A percentile compares a stretch with the other conserved stretches of the same genome.
phyloP scores from a whole-genome alignment of 1,140 invertebrate species.

The Lamellibrachia luymesi region DNA sequence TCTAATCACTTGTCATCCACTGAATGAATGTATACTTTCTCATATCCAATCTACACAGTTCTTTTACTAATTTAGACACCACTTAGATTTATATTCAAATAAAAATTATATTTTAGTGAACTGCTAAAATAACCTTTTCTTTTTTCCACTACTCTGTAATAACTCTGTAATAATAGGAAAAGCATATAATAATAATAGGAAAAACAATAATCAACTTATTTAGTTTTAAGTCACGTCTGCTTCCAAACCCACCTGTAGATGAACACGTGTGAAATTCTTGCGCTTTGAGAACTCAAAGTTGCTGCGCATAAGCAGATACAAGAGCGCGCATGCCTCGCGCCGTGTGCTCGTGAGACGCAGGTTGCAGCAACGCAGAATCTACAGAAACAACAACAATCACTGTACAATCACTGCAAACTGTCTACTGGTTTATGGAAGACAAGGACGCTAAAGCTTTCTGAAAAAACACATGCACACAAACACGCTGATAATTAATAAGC shows the following conservation, averaged over 20 bases:
- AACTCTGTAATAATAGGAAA: no score
- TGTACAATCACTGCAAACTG: not conserved
- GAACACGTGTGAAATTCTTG: slow-evolving; percentile 79
- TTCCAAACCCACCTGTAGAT: slow-evolving; percentile 46
- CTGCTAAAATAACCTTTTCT: not conserved
- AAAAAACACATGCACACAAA: not conserved
- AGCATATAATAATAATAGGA: no score
- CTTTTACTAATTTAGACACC: no score
- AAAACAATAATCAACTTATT: no score
- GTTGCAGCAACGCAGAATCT: slow-evolving; percentile 53
- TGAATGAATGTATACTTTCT: no score
- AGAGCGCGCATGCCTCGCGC: slow-evolving; percentile 83
- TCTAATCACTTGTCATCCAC: no score
- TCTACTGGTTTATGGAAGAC: not conserved
- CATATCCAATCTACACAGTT: no score
- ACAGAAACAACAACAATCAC: not conserved
- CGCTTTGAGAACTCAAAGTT: slow-evolving; percentile 86
- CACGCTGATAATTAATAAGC: not conserved
- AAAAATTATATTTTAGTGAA: no score
- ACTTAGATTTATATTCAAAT: no score
- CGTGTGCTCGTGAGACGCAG: slow-evolving; percentile 58
- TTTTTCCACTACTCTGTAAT: no score
- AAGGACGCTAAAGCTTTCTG: not conserved
- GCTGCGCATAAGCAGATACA: slow-evolving; percentile 88
- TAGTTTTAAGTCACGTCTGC: no score